Evolutionary conservation across 2,797 vertebrate species (phyloP), one percentile per base, ranked within the genome.

Genomic region (Passerculus sandwichensis): DNA sequence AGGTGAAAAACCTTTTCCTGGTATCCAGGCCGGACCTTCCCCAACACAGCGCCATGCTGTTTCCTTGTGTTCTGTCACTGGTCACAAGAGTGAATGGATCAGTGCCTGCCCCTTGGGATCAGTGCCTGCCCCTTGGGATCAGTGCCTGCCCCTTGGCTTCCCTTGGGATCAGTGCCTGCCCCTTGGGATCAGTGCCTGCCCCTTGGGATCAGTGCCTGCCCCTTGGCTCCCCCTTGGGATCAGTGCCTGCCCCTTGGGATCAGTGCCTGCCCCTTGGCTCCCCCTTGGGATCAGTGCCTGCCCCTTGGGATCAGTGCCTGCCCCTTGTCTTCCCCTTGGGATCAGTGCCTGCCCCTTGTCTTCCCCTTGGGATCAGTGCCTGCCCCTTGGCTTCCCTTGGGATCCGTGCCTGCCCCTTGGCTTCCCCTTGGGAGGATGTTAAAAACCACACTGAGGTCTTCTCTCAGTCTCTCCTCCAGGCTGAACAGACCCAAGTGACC

Each of bases 11-110:
- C 15, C 13, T 42, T 42, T 11, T 17, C 34, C 26, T 69, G 42
- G 4, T 50, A 19, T 6, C 30, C 64, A 48, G 1, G 9, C 16
- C 42, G 54, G n/a, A 27, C 42, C 9, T 75, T 19, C 42, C 22
- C 22, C 0, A 0, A 17, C 32, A 17, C 42, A 26, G 26, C 4
- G 42, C 40, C 42, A 4, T 1, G 27, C 26, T 0, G 0, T 44
- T 69, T 17, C 42, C 13, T 20, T 0, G 0, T 50, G 56, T 50
- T 11, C 48, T 8, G 9, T 57, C 67, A 5, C 51, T 48, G 70
- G 22, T 50, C 42, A n/a, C 4, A 2, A 56, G 34, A 50, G 30
- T 6, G 26, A 34, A 36, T 30, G 25, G 34, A 20, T 62, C 5
- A 0, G 19, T 62, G 6, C 42, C 47, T 13, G 21, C 7, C 6